Conservation (phyloP, 2,888 invertebrate genomes). For the Ormyrus thymus region DNA sequence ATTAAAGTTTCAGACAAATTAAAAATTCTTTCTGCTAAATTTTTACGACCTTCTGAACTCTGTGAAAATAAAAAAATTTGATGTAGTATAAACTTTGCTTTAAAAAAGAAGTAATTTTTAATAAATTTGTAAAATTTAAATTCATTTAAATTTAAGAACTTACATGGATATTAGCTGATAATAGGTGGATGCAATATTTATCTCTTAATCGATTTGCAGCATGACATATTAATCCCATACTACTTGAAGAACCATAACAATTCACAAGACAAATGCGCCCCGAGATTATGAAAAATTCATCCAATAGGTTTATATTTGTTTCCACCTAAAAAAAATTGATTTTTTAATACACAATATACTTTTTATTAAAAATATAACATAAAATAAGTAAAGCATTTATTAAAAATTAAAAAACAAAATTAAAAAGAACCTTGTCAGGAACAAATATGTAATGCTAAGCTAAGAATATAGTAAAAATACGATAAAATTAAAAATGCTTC, state of each 20-base stretch:
- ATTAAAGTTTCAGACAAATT: slow-evolving; percentile 64
- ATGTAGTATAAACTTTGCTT: not conserved
- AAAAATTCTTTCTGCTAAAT: slow-evolving; percentile 65
- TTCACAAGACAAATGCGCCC: slow-evolving; percentile 68
- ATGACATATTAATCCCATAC: slow-evolving; percentile 61
- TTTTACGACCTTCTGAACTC: slow-evolving; percentile 60
- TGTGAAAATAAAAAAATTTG: slow-evolving; percentile 49
- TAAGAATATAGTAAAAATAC: too few relatives aligned
- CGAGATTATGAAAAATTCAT: slow-evolving; percentile 65
- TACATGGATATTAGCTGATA: slow-evolving; percentile 67
- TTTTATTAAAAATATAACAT: too few relatives aligned
- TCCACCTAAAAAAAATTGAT: slow-evolving; percentile 56
- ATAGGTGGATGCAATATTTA: slow-evolving; percentile 67
- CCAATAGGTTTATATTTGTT: slow-evolving; percentile 63
- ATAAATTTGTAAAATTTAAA: too few relatives aligned
- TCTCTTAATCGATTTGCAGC: slow-evolving; percentile 62
- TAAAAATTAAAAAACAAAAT: too few relatives aligned
- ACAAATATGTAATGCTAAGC: too few relatives aligned
- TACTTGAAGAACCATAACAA: slow-evolving; percentile 63
- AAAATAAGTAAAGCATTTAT: too few relatives aligned
- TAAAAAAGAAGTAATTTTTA: too few relatives aligned
- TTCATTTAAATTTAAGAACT: slow-evolving; percentile 50
- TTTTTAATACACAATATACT: not conserved
- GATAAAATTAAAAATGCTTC: too few relatives aligned
- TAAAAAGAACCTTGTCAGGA: too few relatives aligned